Evolutionary conservation across 2,888 invertebrate genomes (phyloP).

Genomic region (Mythimna albipuncta): DNA sequence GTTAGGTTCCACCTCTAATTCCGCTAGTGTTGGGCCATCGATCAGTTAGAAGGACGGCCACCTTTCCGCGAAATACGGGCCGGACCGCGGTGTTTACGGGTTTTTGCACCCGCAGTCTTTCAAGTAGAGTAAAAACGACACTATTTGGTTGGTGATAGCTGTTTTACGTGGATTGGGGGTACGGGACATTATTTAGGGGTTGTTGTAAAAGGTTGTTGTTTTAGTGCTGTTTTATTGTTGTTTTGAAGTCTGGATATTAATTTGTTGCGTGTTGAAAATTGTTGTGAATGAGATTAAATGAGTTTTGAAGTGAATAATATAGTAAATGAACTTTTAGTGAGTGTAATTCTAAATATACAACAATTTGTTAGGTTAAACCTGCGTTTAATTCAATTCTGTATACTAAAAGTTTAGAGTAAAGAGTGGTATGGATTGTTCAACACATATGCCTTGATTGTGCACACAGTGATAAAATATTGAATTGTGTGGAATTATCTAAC

Average conservation of each 20-base stretch:
- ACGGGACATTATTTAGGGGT: constrained; percentile 24
- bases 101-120: constrained; percentile 68
- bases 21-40: constrained; percentile 75
- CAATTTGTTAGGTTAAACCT: background rate
- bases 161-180: constrained; percentile 43
- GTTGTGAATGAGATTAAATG: background rate
- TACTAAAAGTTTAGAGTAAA: no score
- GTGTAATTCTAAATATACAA: background rate
- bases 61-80: constrained; percentile 84
- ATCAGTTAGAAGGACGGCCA: constrained; percentile 84
- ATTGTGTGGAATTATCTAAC: no score
- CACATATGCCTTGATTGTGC: no score
- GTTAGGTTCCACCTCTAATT: constrained; percentile 66
- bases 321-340: background rate
- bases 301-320: background rate
- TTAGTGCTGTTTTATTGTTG: constrained; percentile 28
- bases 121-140: constrained; percentile 65
- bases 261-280: background rate
- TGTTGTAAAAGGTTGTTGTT: constrained; percentile 19
- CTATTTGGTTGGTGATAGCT: constrained; percentile 48
- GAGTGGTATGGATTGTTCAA: no score
- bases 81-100: constrained; percentile 77
- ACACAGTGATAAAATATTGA: no score
- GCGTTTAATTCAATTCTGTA: no score
- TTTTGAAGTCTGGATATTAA: constrained; percentile 30